Evolutionary conservation across 53 echinoderm and acorn worm species (phyloP), one percentile per base, ranked within the genome.

Genomic region (Patiria pectinifera): DNA sequence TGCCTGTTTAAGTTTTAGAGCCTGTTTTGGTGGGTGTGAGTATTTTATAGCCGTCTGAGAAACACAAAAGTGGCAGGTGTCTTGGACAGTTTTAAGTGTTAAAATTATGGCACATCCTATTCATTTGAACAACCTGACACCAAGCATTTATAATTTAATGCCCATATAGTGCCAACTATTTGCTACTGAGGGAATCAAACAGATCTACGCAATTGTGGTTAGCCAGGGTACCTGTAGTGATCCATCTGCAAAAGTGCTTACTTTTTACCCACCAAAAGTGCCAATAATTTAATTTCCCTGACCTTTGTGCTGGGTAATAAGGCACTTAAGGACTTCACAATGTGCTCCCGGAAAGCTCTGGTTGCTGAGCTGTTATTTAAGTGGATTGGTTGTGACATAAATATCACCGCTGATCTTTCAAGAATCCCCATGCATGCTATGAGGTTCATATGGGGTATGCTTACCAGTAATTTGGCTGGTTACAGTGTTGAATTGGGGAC

Each of bases 161-260:
- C 74, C 74, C 74, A 23, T 16, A 11, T 66, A 13, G 66, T 66
- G 26, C 53, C 53, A 53, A 8, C 53, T 71, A 22, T 22, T 71
- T 22, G 71, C 71, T 15, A 71, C 4, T 13, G 71, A 22, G 16
- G 12, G 71, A 71, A 24, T 35, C 21, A 4, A 66, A 76, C 76
- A 25, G 25, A 35, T 76, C 44, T 25, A 5, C 23, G 0, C 25
- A 25, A 35, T 76, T 43, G 76, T 25, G 44, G 21, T 25, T 25
- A 43, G 76, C 19, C 5, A 4, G 83, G 6, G 35, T 35, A 35
- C 16, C 25, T 60, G 10, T 19, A 18, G 45, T 15, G 6, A 48
- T 90, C 47, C 80, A 90, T 90, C 90, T 90, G 90, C 63, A 80
- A 66, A 81, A 90, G 46, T 66, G 61, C 81, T 90, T 78, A 79